phyloP scores from a whole-genome alignment of 2,888 invertebrate species.

The Ophion ellenae region DNA sequence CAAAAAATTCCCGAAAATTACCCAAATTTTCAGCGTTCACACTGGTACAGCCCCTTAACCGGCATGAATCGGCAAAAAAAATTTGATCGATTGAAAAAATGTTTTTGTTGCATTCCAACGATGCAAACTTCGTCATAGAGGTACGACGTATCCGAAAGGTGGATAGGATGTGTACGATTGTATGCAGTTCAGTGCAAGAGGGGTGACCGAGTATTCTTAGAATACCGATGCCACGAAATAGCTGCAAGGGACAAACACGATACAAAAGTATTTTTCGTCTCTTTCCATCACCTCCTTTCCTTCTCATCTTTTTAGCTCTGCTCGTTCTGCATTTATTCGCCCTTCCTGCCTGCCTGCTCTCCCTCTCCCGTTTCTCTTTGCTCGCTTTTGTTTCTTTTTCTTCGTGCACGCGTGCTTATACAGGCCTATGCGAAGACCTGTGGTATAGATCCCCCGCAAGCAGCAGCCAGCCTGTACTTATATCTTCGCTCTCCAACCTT shows the following conservation, averaged over 20 bases:
- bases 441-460: slow-evolving; percentile 36
- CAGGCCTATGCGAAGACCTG: slow-evolving; percentile 7
- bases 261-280: slow-evolving; percentile 55
- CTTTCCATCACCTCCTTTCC: slow-evolving; percentile 37
- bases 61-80: no score
- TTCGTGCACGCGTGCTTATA: slow-evolving; percentile 49
- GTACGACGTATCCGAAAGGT: neutral
- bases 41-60: no score
- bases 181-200: slow-evolving; percentile 63
- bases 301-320: slow-evolving; percentile 43
- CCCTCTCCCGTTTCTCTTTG: slow-evolving; percentile 52
- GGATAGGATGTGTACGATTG: slow-evolving; percentile 36
- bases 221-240: slow-evolving; percentile 70
- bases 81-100: no score
- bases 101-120: no score
- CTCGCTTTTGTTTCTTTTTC: slow-evolving; percentile 61
- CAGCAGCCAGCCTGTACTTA: slow-evolving; percentile 56
- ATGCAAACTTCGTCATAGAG: neutral
- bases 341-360: slow-evolving; percentile 43
- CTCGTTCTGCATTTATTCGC: slow-evolving; percentile 52
- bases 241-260: slow-evolving; percentile 69
- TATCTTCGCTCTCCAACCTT: slow-evolving; percentile 63
- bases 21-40: no score
- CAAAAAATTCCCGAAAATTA: no score
- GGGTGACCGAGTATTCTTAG: slow-evolving; percentile 69